Evolutionary conservation across 2,113 vertebrate genomes (phyloP), one percentile per base, ranked within the genome.

Genomic region (Actenoides lindsayi): DNA sequence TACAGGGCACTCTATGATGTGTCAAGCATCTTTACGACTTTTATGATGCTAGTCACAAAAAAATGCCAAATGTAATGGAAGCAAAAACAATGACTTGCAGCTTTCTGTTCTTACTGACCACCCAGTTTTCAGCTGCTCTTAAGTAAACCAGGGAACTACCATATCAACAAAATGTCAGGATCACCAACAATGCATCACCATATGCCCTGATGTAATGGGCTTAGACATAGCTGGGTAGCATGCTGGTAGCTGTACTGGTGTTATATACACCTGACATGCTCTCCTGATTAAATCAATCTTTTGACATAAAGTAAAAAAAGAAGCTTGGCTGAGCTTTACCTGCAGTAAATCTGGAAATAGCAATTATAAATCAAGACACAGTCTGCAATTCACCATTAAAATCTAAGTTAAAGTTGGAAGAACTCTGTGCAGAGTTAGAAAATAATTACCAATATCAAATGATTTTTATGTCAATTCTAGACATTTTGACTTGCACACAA

Each of bases 351-450:
- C n/a, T 50, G 46, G n/a, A 74, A 28, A 23, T 30, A 88, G 11
- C 63, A 80, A 56, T 6, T 51, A 28, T 64, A 81, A 51, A 91
- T 62, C 44, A 87, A 94, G 91, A 89, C 50, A 83, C 15, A 53
- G 42, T 48, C 44, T 60, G 11, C 23, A 94, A 92, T 65, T 89
- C 10, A 89, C 44, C 73, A 24, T 44, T 86, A 57, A 88, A 68
- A 73, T 10, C 25, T 28, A 53, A 53, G 24, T 19, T 28, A 53
- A 53, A 51, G 18, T 8, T 48, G 46, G 63, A 85, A 68, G 82
- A 93, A 82, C 16, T 73, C 48, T 73, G 16, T 63, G 42, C 31
- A 39, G n/a, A 92, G 59, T 67, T 63, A 90, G 37, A 53, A 93
- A 68, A 77, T 1, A 86, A 71, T 62, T 71, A 56, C 11, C 33